Percentiles rank a stretch among this genome's conserved stretches.
These are phyloP conservation scores for Arge pagana DNA, from an alignment of 2,888 invertebrate species.

Conservation along the genomic window DNA sequence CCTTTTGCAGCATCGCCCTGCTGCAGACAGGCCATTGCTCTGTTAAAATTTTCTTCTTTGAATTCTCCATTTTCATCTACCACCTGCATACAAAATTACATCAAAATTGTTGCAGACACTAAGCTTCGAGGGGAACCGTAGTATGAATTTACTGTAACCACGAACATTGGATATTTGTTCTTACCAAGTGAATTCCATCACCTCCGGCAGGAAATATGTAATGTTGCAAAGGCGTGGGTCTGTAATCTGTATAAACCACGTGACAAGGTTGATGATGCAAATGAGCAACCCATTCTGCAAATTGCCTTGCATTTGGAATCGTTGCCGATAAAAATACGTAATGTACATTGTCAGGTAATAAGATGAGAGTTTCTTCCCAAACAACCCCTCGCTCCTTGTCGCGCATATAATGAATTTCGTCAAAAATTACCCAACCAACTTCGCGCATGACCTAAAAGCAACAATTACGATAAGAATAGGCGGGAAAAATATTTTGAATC, in stretches of 20 bases:
- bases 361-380: constrained; percentile 98
- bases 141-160: not conserved
- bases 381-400: constrained; percentile 99
- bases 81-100: constrained; percentile 37
- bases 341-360: constrained; percentile 96
- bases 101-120: not conserved
- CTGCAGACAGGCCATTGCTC: constrained; percentile 92
- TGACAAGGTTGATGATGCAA: constrained; percentile 97
- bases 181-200: constrained; percentile 91
- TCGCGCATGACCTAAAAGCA: constrained; percentile 80
- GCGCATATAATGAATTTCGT: constrained; percentile 99
- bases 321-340: constrained; percentile 99
- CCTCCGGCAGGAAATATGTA: constrained; percentile 97
- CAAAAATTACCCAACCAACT: constrained; percentile 99
- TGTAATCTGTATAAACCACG: constrained; percentile 97
- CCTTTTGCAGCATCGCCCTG: constrained; percentile 85
- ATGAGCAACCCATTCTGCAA: constrained; percentile 92
- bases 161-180: too few relatives aligned
- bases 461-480: too few relatives aligned
- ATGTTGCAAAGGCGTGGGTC: constrained; percentile 97
- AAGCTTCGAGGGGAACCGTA: not conserved
- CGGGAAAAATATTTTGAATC: too few relatives aligned
- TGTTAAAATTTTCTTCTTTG: constrained; percentile 95
- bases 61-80: constrained; percentile 77
- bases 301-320: constrained; percentile 97